Evolutionary conservation across 2,797 vertebrate species (phyloP).

Genomic region (Schizopygopsis pylzovi): DNA sequence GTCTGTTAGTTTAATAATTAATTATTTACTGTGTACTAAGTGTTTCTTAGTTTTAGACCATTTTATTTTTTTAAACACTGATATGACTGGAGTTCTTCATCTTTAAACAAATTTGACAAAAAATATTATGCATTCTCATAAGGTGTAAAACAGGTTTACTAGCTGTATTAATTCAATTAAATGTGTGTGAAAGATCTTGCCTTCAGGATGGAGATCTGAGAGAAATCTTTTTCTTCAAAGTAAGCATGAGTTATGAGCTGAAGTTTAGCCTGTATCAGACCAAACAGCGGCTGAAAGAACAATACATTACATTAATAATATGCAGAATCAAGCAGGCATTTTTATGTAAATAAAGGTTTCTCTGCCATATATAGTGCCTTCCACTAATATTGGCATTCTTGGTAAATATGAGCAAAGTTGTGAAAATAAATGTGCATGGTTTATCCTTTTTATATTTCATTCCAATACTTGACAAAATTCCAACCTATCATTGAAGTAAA

Average conservation of each 20-base stretch:
- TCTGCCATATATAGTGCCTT: background rate
- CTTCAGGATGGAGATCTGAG: slow-evolving; percentile 97
- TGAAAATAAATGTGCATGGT: no score
- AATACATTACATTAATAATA: background rate
- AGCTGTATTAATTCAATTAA: background rate
- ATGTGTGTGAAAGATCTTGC: slow-evolving; percentile 70
- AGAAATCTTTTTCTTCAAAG: slow-evolving; percentile 99
- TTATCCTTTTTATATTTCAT: no score
- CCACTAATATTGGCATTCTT: no score
- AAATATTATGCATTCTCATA: background rate
- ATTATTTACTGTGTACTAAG: background rate
- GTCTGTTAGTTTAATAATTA: background rate
- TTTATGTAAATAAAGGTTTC: background rate
- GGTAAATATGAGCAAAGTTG: no score
- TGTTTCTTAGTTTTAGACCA: background rate
- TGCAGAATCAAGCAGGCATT: background rate
- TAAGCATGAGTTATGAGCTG: slow-evolving; percentile 98
- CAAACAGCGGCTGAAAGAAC: slow-evolving; percentile 87
- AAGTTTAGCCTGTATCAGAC: slow-evolving; percentile 94
- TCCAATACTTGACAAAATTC: no score
- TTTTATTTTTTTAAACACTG: background rate
- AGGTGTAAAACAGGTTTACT: background rate
- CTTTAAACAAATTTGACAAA: background rate
- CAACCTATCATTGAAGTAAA: no score
- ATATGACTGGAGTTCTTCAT: background rate